phyloP scores from a whole-genome alignment of 92 coral and sea anemone species.

The Plumapathes pennacea region DNA sequence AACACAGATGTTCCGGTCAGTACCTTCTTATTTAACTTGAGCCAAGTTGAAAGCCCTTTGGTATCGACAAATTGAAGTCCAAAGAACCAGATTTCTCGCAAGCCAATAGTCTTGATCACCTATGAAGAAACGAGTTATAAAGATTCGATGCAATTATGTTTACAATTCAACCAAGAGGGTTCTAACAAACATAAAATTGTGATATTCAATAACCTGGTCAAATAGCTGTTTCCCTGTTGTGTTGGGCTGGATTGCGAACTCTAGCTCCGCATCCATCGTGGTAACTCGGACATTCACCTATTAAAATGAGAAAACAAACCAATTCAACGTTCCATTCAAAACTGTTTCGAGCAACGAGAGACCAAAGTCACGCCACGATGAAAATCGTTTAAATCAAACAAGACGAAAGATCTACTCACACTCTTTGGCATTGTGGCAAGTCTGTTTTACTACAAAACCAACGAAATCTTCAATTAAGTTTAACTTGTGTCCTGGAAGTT shows the following conservation, averaged over 20 bases:
- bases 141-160: background rate
- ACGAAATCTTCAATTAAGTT: no score
- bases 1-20: background rate
- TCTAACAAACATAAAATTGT: no score
- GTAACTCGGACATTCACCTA: constrained; percentile 92
- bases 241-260: constrained; percentile 93
- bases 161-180: no score
- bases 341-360: no score
- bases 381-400: no score
- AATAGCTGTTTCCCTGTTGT: constrained; percentile 97
- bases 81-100: constrained; percentile 96
- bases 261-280: constrained; percentile 93
- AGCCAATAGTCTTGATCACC: constrained; percentile 94
- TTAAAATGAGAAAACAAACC: no score
- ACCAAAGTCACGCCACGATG: no score
- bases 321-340: no score
- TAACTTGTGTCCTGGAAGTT: no score
- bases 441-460: no score
- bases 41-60: constrained; percentile 78
- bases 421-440: no score
- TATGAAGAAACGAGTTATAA: background rate
- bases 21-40: constrained; percentile 91
- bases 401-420: no score
- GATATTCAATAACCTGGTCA: constrained; percentile 94
- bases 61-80: constrained; percentile 78